These are phyloP conservation scores for Lepidocyrtoides sp. DNA, from an alignment of 2,888 invertebrate genomes.

Conservation along the genomic window DNA sequence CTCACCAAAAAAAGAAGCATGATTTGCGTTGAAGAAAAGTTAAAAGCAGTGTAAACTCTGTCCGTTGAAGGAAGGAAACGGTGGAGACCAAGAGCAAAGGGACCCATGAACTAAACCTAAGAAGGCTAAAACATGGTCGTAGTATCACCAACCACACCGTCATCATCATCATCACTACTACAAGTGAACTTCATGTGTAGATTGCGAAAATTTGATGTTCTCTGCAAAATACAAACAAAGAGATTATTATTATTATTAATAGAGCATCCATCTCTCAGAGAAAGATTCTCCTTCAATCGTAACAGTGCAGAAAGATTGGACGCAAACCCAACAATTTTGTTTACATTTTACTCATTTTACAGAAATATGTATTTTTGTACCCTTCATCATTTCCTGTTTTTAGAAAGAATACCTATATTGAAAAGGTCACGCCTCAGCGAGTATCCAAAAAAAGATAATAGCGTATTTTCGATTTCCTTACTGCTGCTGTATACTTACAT, in stretches of 20 bases:
- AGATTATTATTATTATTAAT: conserved; percentile 6
- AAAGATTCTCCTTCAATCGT: conserved; percentile 59
- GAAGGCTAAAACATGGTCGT: too few relatives aligned
- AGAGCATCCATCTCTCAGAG: conserved; percentile 18
- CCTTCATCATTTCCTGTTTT: conserved; percentile 48
- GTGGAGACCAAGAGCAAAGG: too few relatives aligned
- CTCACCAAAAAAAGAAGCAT: neutral
- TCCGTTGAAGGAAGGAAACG: too few relatives aligned
- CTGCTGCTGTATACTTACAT: neutral
- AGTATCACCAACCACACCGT: too few relatives aligned
- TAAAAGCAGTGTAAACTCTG: too few relatives aligned
- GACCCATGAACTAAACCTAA: too few relatives aligned
- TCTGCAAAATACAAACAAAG: conserved; percentile 48
- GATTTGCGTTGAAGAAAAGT: too few relatives aligned
- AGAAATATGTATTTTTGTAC: neutral
- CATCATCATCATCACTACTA: neutral
- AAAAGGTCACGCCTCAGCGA: conserved; percentile 27
- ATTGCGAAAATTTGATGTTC: conserved; percentile 52
- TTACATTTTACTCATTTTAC: neutral
- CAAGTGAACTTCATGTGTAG: conserved; percentile 50
- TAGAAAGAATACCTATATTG: neutral
- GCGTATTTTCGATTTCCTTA: conserved; percentile 31
- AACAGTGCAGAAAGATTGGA: conserved; percentile 60
- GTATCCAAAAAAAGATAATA: conserved; percentile 40
- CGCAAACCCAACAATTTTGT: neutral